Percentiles rank a stretch among this genome's conserved stretches.
phyloP scores from a whole-genome alignment of 2,888 invertebrate genomes.

The Pyrochroa serraticornis region DNA sequence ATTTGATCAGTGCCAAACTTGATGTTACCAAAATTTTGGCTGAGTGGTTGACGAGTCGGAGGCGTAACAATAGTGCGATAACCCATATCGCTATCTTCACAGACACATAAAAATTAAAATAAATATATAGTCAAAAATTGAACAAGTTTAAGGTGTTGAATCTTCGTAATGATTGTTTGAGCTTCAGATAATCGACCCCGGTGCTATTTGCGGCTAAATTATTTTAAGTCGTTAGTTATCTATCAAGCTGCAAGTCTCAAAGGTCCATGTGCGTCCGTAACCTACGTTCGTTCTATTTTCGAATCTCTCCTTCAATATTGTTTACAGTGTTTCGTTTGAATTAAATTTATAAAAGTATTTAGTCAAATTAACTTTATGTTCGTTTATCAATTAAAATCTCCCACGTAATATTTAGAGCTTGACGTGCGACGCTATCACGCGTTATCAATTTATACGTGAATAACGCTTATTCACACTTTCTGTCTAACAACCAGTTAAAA shows the following conservation, averaged over 20 bases:
- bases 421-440: neutral
- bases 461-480: no score
- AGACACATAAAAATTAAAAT: neutral
- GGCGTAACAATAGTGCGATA: no score
- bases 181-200: no score
- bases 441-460: no score
- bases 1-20: neutral
- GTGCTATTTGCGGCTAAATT: neutral
- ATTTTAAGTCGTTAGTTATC: conserved; percentile 21
- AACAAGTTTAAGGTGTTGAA: no score
- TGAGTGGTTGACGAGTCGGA: no score
- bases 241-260: conserved; percentile 19
- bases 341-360: neutral
- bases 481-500: no score
- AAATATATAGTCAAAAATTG: no score
- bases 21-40: neutral
- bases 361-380: neutral
- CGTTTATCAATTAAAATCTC: neutral
- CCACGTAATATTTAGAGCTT: neutral
- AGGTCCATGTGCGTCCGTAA: conserved; percentile 23
- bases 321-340: conserved; percentile 16
- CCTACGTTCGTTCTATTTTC: conserved; percentile 26
- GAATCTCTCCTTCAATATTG: conserved; percentile 11
- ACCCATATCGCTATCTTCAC: neutral
- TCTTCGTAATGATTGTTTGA: no score